Evolutionary conservation across 2,797 vertebrate genomes (phyloP), one percentile per base, ranked within the genome.

Genomic region (Lagodon rhomboides): DNA sequence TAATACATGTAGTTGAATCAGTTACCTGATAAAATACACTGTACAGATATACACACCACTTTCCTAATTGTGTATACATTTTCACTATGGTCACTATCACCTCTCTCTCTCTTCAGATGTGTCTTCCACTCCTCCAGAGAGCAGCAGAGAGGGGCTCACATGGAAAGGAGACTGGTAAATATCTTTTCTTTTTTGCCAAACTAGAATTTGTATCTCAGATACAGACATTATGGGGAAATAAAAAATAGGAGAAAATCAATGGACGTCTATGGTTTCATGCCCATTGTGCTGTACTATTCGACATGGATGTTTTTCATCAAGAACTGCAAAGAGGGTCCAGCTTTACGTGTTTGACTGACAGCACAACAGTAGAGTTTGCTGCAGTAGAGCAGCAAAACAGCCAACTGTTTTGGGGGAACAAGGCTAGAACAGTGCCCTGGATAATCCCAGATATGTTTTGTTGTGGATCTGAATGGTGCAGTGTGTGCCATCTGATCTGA

Each of bases 111-210:
- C 64, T 47, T 23, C 64, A 96, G 95, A 89, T 91, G 0, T 92
- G 95, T 64, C 90, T 94, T 46, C 93, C 95, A 12, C 84, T 94
- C 60, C 84, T 96, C 81, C 90, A 92, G 90, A 95, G 82, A 49
- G 91, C 93, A 60, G 95, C 95, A 47, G 79, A 84, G 34, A 51
- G 3, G 8, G 2, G 3, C 12, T 47, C 62, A 2, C 7, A 76
- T 61, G 53, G 13, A 10, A 56, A 68, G 8, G 34, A 38, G 34
- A 38, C 6, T 8, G 77, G 87, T 88, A 80, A 72, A 47, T 16
- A 27, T 34, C 20, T 46, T 11, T 44, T 47, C 16, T 16, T 27
- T 70, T 16, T 18, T 27, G 8, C 12, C 10, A 3, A 10, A 27
- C 12, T 30, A 49, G 15, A 44, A 53, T 30, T 67, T 27, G 27